phyloP scores from a whole-genome alignment of 2,797 vertebrate species.

The Amphiprion clarkii region DNA sequence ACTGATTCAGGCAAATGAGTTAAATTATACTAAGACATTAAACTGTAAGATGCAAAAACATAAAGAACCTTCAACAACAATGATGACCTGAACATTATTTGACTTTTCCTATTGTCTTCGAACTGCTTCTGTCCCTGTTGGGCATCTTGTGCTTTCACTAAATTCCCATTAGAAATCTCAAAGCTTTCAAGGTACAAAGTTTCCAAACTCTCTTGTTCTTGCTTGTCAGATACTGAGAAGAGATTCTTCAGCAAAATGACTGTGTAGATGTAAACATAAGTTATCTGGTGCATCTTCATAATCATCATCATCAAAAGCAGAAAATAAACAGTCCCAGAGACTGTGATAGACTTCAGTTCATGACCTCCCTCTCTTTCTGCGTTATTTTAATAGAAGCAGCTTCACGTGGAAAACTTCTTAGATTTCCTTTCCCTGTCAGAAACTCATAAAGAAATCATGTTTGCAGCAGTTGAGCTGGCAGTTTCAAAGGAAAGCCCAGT shows the following conservation, averaged over 20 bases:
- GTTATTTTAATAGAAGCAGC: background rate
- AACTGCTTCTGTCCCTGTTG: too few species aligned
- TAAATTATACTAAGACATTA: too few species aligned
- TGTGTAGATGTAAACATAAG: constrained; percentile 23
- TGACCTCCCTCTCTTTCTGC: background rate
- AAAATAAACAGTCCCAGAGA: constrained; percentile 5
- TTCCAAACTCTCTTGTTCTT: background rate
- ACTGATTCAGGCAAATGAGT: too few species aligned
- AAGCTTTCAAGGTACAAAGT: background rate
- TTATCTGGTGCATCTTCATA: constrained; percentile 4
- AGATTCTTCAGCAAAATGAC: constrained; percentile 14
- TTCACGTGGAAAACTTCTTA: background rate
- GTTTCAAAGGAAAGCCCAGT: too few species aligned
- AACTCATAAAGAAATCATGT: background rate
- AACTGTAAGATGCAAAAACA: too few species aligned
- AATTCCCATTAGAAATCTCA: too few species aligned
- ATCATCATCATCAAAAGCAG: constrained; percentile 9
- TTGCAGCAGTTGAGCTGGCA: too few species aligned
- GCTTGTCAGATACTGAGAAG: constrained; percentile 7
- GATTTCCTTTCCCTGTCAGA: background rate
- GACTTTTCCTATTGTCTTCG: too few species aligned
- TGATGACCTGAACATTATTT: too few species aligned
- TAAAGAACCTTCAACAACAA: too few species aligned
- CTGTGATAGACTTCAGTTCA: constrained; percentile 11
- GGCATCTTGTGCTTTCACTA: too few species aligned